These are phyloP conservation scores for Scortum barcoo DNA, from an alignment of 2,113 vertebrate species.

Conservation along the genomic window DNA sequence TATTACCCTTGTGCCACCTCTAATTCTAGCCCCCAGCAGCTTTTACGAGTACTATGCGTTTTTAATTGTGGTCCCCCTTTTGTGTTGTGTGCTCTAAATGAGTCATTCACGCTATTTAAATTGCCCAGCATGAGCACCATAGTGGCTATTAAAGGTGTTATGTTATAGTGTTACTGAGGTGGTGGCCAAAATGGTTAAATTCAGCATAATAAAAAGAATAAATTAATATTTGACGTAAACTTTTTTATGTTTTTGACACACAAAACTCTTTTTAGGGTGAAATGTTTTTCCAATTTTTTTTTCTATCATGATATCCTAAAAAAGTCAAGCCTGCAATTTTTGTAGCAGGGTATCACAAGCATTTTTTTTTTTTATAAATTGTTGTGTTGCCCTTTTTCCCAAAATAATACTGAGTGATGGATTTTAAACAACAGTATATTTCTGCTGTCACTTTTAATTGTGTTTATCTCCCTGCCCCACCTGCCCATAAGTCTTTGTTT, in stretches of 20 bases:
- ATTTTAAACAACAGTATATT: slow-evolving; percentile 42
- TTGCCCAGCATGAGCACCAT: slow-evolving; percentile 48
- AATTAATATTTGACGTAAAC: too few species aligned
- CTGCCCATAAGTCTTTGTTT: slow-evolving; percentile 75
- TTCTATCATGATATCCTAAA: neutral
- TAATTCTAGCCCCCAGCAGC: slow-evolving; percentile 76
- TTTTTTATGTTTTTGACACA: too few species aligned
- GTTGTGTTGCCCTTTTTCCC: neutral
- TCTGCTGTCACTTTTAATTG: slow-evolving; percentile 69
- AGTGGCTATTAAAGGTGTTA: slow-evolving; percentile 19
- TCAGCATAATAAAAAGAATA: neutral
- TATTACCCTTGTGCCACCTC: slow-evolving; percentile 78
- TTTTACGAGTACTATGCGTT: slow-evolving; percentile 69
- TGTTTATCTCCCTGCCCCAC: slow-evolving; percentile 75
- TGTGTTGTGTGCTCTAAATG: slow-evolving; percentile 64
- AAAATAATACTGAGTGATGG: slow-evolving; percentile 55
- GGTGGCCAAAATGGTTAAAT: neutral
- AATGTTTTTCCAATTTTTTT: neutral
- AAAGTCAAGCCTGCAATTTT: neutral
- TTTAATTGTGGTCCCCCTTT: slow-evolving; percentile 73
- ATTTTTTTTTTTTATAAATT: neutral
- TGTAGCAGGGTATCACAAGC: neutral
- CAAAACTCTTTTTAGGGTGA: neutral
- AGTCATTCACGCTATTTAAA: slow-evolving; percentile 68
- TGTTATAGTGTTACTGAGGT: neutral